These are phyloP conservation scores for Empis livida DNA, from an alignment of 2,888 invertebrate genomes.

Conservation along the genomic window DNA sequence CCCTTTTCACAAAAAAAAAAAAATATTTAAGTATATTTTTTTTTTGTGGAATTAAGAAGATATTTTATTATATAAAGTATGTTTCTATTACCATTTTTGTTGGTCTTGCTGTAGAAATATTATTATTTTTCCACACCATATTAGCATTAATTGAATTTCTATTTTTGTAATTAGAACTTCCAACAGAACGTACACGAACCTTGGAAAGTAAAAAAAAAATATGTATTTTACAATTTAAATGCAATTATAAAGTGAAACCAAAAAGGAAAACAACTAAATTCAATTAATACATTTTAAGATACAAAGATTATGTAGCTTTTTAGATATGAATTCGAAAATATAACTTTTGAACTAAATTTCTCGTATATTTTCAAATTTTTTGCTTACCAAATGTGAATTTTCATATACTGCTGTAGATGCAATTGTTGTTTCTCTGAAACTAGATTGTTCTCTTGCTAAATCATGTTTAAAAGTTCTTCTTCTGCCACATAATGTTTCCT, in stretches of 20 bases:
- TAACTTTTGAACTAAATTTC: neutral
- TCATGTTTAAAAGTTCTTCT: constrained; percentile 36
- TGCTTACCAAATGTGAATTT: constrained; percentile 14
- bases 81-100: constrained; percentile 19
- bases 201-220: constrained; percentile 9
- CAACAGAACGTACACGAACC: constrained; percentile 23
- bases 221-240: neutral
- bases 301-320: neutral
- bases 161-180: constrained; percentile 20
- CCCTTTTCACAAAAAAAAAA: too few relatives aligned
- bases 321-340: neutral
- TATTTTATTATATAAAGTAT: too few relatives aligned
- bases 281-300: neutral
- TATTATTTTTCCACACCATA: constrained; percentile 21
- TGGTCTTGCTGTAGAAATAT: constrained; percentile 17
- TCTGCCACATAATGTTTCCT: constrained; percentile 56
- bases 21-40: too few relatives aligned
- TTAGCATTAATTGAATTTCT: constrained; percentile 21
- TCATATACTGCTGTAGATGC: constrained; percentile 19
- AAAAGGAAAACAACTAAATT: neutral
- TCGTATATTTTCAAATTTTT: neutral
- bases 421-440: constrained; percentile 46
- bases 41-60: too few relatives aligned
- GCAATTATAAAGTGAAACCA: neutral
- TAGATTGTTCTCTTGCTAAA: constrained; percentile 45